These are phyloP conservation scores for Mythimna loreyi DNA, from an alignment of 2,888 invertebrate genomes.

Conservation along the genomic window DNA sequence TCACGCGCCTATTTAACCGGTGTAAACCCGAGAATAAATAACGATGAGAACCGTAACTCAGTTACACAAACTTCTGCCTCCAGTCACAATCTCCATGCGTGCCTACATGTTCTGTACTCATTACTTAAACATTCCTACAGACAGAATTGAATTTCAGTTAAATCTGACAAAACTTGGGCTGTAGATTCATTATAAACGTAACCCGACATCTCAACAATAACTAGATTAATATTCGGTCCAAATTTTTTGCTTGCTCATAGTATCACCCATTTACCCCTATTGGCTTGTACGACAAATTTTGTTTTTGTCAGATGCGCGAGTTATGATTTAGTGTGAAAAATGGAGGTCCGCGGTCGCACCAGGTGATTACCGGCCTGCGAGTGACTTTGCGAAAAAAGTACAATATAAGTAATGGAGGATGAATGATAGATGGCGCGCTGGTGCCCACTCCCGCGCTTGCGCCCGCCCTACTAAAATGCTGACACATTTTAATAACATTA, in stretches of 20 bases:
- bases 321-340: constrained; percentile 91
- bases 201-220: constrained; percentile 67
- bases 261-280: constrained; percentile 86
- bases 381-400: constrained; percentile 91
- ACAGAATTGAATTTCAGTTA: constrained; percentile 35
- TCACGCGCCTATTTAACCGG: constrained; percentile 56
- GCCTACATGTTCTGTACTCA: constrained; percentile 31
- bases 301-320: constrained; percentile 89
- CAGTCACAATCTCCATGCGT: constrained; percentile 41
- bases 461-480: constrained; percentile 85
- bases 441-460: constrained; percentile 74
- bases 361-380: constrained; percentile 90
- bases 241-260: constrained; percentile 84
- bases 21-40: constrained; percentile 56
- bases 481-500: constrained; percentile 91
- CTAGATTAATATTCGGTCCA: constrained; percentile 73
- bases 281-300: constrained; percentile 90
- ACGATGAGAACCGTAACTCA: constrained; percentile 50
- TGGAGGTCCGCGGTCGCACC: constrained; percentile 88
- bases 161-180: constrained; percentile 43
- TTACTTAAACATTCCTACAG: constrained; percentile 46
- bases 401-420: constrained; percentile 91
- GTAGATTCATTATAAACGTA: constrained; percentile 59
- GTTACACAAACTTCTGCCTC: constrained; percentile 48
- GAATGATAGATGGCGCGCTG: constrained; percentile 89